Base-by-base conservation (phyloP, 2,113 vertebrate species). In the Strix aluco region DNA sequence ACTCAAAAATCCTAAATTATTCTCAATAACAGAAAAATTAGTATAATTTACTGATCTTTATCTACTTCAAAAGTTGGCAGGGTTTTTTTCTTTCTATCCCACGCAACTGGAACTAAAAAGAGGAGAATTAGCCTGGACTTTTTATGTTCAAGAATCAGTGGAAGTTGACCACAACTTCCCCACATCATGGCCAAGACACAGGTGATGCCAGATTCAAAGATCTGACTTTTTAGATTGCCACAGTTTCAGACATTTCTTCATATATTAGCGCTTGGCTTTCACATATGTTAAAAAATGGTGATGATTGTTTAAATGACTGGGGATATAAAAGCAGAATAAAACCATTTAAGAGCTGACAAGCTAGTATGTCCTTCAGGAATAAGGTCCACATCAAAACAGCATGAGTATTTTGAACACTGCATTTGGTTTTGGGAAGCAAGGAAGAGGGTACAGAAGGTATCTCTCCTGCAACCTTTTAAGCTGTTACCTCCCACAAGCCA, bases 401-500 rank as follows among this genome's bases (percentile, higher is more conserved):
- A 75, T 71, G 15, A 46, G 38, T 47, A 86, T 47, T 83, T 27
- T 79, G 55, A 92, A 90, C 26, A 18, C 15, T 46, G n/a, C 13
- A 32, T 59, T 86, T 91, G 80, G 51, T 59, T 83, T 92, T 40
- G 32, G 44, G 61, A 94, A 83, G n/a, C 6, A 3, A 81, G 51
- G 58, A 66, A 95, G 62, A 92, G 40, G 32, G 52, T 92, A 79
- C 70, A 87, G 93, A 89, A 96, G 47, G 47, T 59, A 44, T 81
- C 84, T 75, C 61, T 91, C 84, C 32, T 20, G 57, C 77, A 96
- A 69, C 61, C 80, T 92, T 93, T 92, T 80, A 80, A 95, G 72
- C 72, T 86, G 78, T 77, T 91, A 71, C 73, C 75, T 93, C 93
- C 94, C 80, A 83, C 95, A 92, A 78, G 30, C 54, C 75, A 70